Base-by-base conservation (phyloP, 2,113 vertebrate genomes). In the Heloderma charlesbogerti region DNA sequence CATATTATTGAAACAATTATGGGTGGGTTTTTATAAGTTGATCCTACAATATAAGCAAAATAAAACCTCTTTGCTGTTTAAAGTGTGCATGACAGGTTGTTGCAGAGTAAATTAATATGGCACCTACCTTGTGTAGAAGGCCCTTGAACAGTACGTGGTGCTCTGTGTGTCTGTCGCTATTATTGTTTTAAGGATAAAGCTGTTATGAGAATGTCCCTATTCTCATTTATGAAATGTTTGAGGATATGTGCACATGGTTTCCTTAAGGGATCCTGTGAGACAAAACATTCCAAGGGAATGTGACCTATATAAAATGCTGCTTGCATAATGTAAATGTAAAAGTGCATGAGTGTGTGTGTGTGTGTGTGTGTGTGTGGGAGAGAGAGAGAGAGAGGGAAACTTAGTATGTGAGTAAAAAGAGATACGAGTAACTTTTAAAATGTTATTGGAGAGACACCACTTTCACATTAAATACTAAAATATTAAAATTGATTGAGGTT, bases 401-500 rank as follows among this genome's bases (percentile, higher is more conserved):
- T 13, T 45, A 54, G 13, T 72, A 63, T 51, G 78, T 91, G 94
- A 93, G 66, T 69, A 93, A 96, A 95, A 95, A 96, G 89, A 93
- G 18, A 74, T 13, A 93, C 22, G 92, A 95, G 83, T 48, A 97
- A 96, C 72, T 96, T 97, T 92, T 83, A 94, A 95, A 93, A 91
- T 93, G 91, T 94, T 97, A 94, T 95, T 91, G 71, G 51, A 95
- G 84, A 96, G 54, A 77, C 16, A 89, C 51, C 91, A 91, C 31
- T 94, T 95, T 95, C 88, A 75, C 88, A 90, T 97, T 95, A 96
- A 96, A 96, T 93, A 94, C 86, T 97, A 96, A 97, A 98, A 97
- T 96, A 97, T 97, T 97, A 96, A 97, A 97, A 97, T 96, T 97
- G 92, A 98, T 97, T 95, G 95, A 96, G 94, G 90, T 95, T 97